Evolutionary conservation across 2,113 vertebrate genomes (phyloP), one percentile per base, ranked within the genome.

Genomic region (Dunckerocampus dactyliophorus): DNA sequence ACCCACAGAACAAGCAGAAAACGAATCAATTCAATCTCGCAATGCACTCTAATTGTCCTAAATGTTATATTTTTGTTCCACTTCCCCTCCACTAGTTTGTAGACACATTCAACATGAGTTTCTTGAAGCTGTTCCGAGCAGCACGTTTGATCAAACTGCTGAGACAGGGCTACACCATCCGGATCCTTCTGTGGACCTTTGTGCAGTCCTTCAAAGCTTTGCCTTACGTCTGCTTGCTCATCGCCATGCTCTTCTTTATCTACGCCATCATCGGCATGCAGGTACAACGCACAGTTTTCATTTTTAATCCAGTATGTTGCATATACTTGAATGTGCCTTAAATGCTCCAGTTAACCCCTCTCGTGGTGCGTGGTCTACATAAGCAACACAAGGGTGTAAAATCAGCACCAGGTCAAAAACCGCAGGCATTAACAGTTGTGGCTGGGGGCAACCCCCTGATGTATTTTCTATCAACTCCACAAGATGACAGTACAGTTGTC

Each of bases 241-340:
- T 99, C 3, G 96, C 97, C 62, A 99, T 99, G 97, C 92, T 99
- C 31, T 98, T 99, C 89, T 99, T 99, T 89, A 98, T 99, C 85
- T 99, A 98, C 0, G 97, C 97, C 19, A 99, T 99, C 77, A 99
- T 99, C 47, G 97, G 97, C 67, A 99, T 99, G 97, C 97, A 99
- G 96, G 97, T 98, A 34, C 74, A 82, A 10, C 20, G 16, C 14
- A 5, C 5, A 43, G 47, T 13, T 17, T 50, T 13, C 22, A 51
- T 54, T 20, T 14, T n/a, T 56, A 3, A 22, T 50, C 62, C 3
- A 28, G 4, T 34, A 8, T 12, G 19, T 7, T 15, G 12, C 10
- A 39, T 14, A 8, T 34, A 39, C 28, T 22, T 39, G 0, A 42
- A 20, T 57, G 3, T 20, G 1, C 11, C 13, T 22, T 22, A 20